Evolutionary conservation across 2,113 vertebrate species (phyloP).

Genomic region (Smithornis capensis): DNA sequence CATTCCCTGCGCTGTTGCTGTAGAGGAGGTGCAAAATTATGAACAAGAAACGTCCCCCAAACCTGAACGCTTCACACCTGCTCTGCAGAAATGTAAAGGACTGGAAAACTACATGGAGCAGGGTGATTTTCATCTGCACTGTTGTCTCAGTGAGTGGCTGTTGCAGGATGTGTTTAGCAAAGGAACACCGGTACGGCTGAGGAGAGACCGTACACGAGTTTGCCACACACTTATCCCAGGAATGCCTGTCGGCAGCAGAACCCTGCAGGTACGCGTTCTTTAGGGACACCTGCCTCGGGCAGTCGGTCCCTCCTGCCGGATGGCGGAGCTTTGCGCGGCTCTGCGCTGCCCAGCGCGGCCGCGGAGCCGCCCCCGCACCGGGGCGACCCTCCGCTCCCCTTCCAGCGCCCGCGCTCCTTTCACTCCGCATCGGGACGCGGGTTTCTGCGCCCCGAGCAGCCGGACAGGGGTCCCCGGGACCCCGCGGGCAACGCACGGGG

Average conservation of each 20-base stretch:
- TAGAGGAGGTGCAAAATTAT: rapidly evolving
- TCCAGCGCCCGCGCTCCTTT: background rate
- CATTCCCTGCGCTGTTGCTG: background rate
- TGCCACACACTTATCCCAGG: background rate
- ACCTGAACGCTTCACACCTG: background rate
- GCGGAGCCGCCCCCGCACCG: background rate
- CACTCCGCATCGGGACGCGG: background rate
- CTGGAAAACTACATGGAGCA: rapidly evolving
- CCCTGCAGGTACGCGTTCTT: background rate
- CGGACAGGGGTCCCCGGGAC: no score
- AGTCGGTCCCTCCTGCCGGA: background rate
- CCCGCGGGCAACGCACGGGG: no score
- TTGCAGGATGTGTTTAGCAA: rapidly evolving
- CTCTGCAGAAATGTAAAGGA: background rate
- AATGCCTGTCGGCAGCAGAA: rapidly evolving
- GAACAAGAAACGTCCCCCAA: background rate
- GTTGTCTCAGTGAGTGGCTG: rapidly evolving
- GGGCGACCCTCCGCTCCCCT: background rate
- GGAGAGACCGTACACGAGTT: background rate
- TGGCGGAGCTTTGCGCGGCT: background rate
- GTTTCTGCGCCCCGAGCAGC: background rate
- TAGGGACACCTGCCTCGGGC: rapidly evolving
- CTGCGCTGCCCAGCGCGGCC: background rate
- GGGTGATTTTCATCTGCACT: rapidly evolving
- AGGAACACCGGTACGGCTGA: rapidly evolving